Evolutionary conservation across 2,113 vertebrate species (phyloP).

Genomic region (Halichoerus grypus): DNA sequence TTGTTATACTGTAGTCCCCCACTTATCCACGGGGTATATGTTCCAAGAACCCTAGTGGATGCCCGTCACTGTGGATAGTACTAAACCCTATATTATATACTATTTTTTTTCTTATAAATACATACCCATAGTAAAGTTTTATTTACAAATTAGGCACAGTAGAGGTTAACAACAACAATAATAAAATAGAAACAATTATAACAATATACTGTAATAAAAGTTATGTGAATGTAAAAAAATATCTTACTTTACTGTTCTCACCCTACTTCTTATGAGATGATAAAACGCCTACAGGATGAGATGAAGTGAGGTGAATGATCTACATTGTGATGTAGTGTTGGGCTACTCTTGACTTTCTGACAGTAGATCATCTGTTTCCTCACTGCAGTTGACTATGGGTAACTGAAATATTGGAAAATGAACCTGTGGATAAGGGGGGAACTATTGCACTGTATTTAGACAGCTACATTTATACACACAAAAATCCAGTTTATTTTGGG

Average conservation of each 20-base stretch:
- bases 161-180: background rate
- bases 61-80: background rate
- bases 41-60: too few species aligned
- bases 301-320: background rate
- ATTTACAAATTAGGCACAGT: background rate
- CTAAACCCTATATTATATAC: background rate
- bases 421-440: background rate
- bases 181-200: background rate
- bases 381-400: background rate
- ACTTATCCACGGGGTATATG: background rate
- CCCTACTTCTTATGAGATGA: background rate
- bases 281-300: background rate
- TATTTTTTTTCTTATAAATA: background rate
- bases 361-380: background rate
- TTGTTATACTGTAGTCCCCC: background rate
- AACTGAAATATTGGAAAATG: background rate
- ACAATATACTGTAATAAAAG: background rate
- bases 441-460: background rate
- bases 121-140: background rate
- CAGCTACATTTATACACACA: background rate
- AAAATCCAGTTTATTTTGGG: conserved; percentile 57
- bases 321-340: background rate
- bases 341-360: background rate
- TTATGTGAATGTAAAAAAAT: background rate
- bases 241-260: background rate